phyloP scores from a whole-genome alignment of 2,888 invertebrate genomes.

The Melieria omissa region DNA sequence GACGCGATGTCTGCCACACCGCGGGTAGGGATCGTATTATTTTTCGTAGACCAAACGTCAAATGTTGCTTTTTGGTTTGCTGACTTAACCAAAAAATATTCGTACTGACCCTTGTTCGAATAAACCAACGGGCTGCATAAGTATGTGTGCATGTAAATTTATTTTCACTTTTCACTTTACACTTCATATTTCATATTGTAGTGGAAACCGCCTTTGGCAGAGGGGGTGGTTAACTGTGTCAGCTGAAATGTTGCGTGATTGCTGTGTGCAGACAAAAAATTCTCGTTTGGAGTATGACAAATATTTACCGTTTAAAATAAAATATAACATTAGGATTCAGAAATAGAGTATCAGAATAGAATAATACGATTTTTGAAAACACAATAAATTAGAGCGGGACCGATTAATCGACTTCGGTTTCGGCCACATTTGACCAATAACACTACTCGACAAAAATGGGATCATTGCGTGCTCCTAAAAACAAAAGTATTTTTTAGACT shows the following conservation, averaged over 20 bases:
- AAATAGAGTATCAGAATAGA: too few relatives aligned
- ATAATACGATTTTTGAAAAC: too few relatives aligned
- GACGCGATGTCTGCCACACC: conserved; percentile 33
- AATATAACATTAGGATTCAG: conserved; percentile 50
- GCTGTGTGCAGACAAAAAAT: not conserved
- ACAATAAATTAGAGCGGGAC: too few relatives aligned
- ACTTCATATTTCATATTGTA: conserved; percentile 41
- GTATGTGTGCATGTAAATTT: conserved; percentile 27
- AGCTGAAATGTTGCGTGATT: conserved; percentile 28
- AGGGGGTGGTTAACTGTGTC: not conserved
- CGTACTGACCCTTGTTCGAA: not conserved
- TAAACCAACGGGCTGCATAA: too few relatives aligned
- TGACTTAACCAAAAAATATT: not conserved
- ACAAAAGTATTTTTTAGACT: too few relatives aligned
- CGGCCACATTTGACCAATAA: too few relatives aligned
- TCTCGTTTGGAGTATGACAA: too few relatives aligned
- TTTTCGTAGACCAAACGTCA: conserved; percentile 37
- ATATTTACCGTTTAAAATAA: conserved; percentile 57
- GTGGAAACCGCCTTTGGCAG: not conserved
- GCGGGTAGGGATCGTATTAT: conserved; percentile 20
- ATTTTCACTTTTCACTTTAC: conserved; percentile 37
- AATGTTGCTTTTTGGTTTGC: conserved; percentile 43
- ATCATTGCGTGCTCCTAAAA: too few relatives aligned
- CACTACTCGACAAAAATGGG: too few relatives aligned
- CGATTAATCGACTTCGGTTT: too few relatives aligned